phyloP scores from a whole-genome alignment of 2,888 invertebrate species.

The Caenorhabditis wallacei region DNA sequence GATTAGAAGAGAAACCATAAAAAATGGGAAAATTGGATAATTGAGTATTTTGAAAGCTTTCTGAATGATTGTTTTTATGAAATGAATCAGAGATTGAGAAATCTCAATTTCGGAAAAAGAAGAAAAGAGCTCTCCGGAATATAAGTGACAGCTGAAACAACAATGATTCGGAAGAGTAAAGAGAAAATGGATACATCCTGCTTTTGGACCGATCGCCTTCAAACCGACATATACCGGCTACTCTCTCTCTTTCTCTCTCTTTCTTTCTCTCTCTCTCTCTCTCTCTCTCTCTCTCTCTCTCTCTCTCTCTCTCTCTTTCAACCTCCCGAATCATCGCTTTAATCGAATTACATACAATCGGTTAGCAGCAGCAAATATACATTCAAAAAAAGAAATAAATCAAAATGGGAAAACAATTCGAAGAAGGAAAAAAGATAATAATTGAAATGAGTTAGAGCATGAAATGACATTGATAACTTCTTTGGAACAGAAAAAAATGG shows the following conservation, averaged over 20 bases:
- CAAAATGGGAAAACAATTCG: neutral
- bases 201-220: constrained; percentile 14
- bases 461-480: constrained; percentile 34
- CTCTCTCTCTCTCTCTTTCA: neutral
- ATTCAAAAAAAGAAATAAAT: neutral
- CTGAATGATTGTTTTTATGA: constrained; percentile 42
- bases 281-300: neutral
- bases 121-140: too few species aligned
- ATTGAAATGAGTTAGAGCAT: constrained; percentile 45
- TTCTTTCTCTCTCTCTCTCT: too few species aligned
- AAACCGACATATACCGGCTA: constrained; percentile 12
- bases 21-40: constrained; percentile 26
- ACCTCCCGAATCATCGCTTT: constrained; percentile 45
- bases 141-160: constrained; percentile 63
- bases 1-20: constrained; percentile 1
- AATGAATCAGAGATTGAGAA: constrained; percentile 20
- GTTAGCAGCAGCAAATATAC: constrained; percentile 25
- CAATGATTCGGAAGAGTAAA: constrained; percentile 4
- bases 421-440: neutral
- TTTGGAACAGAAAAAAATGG: constrained; percentile 8
- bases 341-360: constrained; percentile 59
- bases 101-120: constrained; percentile 10
- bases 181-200: constrained; percentile 27
- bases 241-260: constrained; percentile 1
- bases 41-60: constrained; percentile 32